phyloP scores from a whole-genome alignment of 1,140 invertebrate genomes.

The Drosophila tropicalis region DNA sequence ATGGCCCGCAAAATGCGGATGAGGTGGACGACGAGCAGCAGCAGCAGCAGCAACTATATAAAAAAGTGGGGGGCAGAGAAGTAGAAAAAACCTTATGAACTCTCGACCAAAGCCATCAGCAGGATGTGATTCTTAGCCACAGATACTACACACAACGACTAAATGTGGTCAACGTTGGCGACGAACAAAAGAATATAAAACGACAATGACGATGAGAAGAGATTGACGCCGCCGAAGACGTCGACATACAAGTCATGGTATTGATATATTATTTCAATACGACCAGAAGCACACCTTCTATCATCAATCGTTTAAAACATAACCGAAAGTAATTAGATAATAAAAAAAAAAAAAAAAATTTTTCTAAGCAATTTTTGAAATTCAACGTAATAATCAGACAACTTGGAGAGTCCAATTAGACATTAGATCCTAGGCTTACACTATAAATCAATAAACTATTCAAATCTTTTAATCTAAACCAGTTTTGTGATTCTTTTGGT shows the following conservation, averaged over 20 bases:
- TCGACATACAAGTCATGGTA: slow-evolving; percentile 40
- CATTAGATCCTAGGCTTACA: too few relatives aligned
- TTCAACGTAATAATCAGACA: too few relatives aligned
- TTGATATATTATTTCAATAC: too few relatives aligned
- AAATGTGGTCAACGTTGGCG: slow-evolving; percentile 73
- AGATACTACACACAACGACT: slow-evolving; percentile 36
- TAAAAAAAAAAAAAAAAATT: too few relatives aligned
- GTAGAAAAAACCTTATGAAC: slow-evolving; percentile 62
- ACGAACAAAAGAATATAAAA: slow-evolving; percentile 70
- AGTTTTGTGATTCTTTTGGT: too few relatives aligned
- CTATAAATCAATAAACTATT: too few relatives aligned
- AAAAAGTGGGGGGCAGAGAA: neutral
- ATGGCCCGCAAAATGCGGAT: slow-evolving; percentile 59
- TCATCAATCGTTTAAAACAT: too few relatives aligned
- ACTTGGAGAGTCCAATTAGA: too few relatives aligned
- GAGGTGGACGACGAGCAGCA: slow-evolving; percentile 25
- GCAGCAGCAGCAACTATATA: neutral
- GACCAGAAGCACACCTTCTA: too few relatives aligned
- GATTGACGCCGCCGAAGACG: slow-evolving; percentile 46
- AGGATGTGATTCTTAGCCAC: slow-evolving; percentile 56
- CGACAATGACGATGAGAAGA: slow-evolving; percentile 22
- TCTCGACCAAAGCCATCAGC: slow-evolving; percentile 32
- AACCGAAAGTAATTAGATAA: too few relatives aligned
- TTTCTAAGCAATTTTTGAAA: too few relatives aligned
- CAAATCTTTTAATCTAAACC: too few relatives aligned